Base-by-base conservation (phyloP, 2,797 vertebrate species). In the Limosa lapponica region DNA sequence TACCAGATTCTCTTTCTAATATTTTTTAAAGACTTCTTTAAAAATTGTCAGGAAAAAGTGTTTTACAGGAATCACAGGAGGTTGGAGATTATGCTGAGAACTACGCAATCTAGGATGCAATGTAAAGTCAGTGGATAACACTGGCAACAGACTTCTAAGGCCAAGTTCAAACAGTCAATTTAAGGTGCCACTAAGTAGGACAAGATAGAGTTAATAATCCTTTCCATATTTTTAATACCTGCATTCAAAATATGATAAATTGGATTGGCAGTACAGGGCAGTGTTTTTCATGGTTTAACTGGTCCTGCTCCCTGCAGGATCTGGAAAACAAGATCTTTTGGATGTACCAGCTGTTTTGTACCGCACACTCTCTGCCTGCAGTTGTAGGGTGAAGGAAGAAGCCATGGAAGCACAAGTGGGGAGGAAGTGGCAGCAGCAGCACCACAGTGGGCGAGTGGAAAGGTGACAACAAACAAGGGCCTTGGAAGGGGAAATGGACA, bases 141-240 rank as follows among this genome's bases (percentile, higher is more conserved):
- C 27, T 80, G 67, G 25, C 82, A 89, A 37, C n/a, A 36, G 71
- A 23, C 61, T 71, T 87, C 30, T 82, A 44, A 80, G 37, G 27
- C 36, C 34, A 79, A 65, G 61, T 89, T 82, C 69, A 86, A 15
- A 37, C 30, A 32, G 46, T 39, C 51, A 73, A 7, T 57, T 58
- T 82, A 48, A 93, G n/a, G 23, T 95, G 48, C 41, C 32, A 28
- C 27, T 39, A 32, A 64, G 16, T 57, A 49, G 37, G 24, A 30
- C 0, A 8, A 66, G 55, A 71, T 24, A 34, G 46, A 61, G 39
- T 79, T 85, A 62, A 8, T 49, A 61, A 27, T 72, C 27, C 19
- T 75, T 79, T 70, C 69, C 19, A 9, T 89, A 15, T 90, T 73
- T 91, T 84, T 93, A 89, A 82, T 92, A 92, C 57, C n/a, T 84